These are phyloP conservation scores for Dynastes hyllus DNA, from an alignment of 2,888 invertebrate genomes.

Conservation along the genomic window DNA sequence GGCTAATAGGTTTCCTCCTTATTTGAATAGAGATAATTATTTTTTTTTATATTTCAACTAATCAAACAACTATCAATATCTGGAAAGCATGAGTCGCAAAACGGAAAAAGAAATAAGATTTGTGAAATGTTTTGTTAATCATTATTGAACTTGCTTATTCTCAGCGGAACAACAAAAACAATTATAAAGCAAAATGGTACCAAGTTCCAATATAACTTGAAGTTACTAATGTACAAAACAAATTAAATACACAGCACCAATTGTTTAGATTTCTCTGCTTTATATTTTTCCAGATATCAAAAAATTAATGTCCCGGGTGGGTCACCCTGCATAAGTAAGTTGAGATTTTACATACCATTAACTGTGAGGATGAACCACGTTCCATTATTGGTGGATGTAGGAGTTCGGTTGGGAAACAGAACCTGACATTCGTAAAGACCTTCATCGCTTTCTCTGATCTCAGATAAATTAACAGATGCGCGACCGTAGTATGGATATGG, in stretches of 20 bases:
- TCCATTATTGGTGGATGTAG: conserved; percentile 89
- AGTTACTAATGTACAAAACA: no score
- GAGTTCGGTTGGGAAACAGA: conserved; percentile 89
- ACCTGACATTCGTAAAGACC: conserved; percentile 95
- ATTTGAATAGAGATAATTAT: not conserved
- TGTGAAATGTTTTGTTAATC: no score
- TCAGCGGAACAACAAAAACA: not conserved
- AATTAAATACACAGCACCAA: no score
- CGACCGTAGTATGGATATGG: conserved; percentile 76
- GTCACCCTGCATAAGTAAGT: not conserved
- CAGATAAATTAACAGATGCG: conserved; percentile 88
- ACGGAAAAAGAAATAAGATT: no score
- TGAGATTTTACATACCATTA: conserved; percentile 77
- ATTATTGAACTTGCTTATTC: no score
- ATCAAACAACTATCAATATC: no score
- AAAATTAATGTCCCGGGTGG: not conserved
- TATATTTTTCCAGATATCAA: not conserved
- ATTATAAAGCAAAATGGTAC: no score
- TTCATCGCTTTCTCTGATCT: conserved; percentile 90
- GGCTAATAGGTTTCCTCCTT: conserved; percentile 80
- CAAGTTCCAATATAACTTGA: no score
- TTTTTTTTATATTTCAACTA: no score
- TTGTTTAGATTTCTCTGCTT: no score
- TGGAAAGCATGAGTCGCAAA: no score
- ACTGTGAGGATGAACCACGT: conserved; percentile 92